These are phyloP conservation scores for Spizaetus ornatus DNA, from an alignment of 2,113 vertebrate species.

Conservation along the genomic window DNA sequence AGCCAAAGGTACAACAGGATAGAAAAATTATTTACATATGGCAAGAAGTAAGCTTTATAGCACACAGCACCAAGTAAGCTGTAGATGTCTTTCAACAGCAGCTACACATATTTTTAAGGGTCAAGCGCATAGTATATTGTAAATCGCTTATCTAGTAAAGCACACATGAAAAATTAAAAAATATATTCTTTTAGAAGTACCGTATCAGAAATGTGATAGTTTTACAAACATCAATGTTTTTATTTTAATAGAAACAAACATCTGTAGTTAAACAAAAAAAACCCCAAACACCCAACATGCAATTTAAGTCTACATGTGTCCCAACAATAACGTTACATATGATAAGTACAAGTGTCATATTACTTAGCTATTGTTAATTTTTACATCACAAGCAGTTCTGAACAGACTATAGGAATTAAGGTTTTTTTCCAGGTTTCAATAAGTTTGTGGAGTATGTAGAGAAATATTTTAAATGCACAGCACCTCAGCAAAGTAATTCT, in stretches of 20 bases:
- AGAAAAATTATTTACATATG: not conserved
- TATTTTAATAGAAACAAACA: not conserved
- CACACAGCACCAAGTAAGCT: not conserved
- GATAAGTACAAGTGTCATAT: not conserved
- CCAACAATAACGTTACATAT: not conserved
- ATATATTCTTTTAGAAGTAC: not conserved
- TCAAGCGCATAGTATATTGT: not conserved
- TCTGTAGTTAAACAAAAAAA: not conserved
- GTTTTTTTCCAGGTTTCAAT: not conserved
- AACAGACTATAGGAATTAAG: not conserved
- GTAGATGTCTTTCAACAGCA: not conserved
- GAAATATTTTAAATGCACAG: not conserved
- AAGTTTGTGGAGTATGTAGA: not conserved
- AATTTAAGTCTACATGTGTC: not conserved
- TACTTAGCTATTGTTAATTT: not conserved
- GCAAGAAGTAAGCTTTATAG: not conserved
- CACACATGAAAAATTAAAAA: not conserved
- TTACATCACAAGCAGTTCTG: not conserved
- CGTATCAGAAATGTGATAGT: not conserved
- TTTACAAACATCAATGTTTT: not conserved
- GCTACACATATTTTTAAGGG: not conserved
- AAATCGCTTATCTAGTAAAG: not conserved
- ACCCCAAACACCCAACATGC: not conserved
- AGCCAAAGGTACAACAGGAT: not conserved
- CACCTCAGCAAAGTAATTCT: not conserved